A percentile compares a stretch with the other conserved stretches of the same genome.
Conservation (phyloP, 2,888 invertebrate genomes). For the Ethmia dodecea region DNA sequence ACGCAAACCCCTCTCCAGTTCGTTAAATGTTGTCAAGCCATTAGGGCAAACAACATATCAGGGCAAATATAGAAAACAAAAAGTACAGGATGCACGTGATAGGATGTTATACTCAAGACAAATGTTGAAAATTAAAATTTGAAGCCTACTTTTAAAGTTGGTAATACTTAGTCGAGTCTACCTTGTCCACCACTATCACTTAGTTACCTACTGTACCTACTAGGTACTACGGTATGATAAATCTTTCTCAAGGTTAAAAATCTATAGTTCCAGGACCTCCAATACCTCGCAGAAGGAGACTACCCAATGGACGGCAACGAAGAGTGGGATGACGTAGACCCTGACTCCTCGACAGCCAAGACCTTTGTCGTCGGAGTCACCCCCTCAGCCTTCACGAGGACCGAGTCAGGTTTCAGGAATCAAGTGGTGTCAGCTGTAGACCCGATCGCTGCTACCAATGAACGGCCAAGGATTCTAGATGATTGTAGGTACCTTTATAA, state of each 20-base stretch:
- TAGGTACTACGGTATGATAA: too few species aligned
- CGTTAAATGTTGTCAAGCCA: too few species aligned
- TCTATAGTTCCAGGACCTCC: slow-evolving; percentile 24
- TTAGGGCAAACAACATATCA: too few species aligned
- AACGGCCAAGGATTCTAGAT: slow-evolving; percentile 52
- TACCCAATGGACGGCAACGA: slow-evolving; percentile 53
- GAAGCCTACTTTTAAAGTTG: too few species aligned
- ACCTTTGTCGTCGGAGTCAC: slow-evolving; percentile 29
- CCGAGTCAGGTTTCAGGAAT: slow-evolving; percentile 26
- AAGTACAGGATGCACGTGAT: too few species aligned
- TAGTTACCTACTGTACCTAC: too few species aligned
- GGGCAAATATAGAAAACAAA: too few species aligned
- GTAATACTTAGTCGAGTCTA: too few species aligned
- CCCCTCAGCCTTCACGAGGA: slow-evolving; percentile 48
- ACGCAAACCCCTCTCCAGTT: too few species aligned
- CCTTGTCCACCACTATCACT: too few species aligned
- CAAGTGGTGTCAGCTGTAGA: slow-evolving; percentile 45
- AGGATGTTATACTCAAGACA: too few species aligned
- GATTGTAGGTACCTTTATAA: slow-evolving; percentile 63
- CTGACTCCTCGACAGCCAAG: slow-evolving; percentile 32
- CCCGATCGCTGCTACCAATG: slow-evolving; percentile 56
- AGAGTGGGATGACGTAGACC: slow-evolving; percentile 35
- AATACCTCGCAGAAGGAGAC: slow-evolving; percentile 39
- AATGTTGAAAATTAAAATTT: too few species aligned
- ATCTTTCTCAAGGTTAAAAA: slow-evolving; percentile 4